Evolutionary conservation across 2,797 vertebrate genomes (phyloP), one percentile per base, ranked within the genome.

Genomic region (Peromyscus attwateri): DNA sequence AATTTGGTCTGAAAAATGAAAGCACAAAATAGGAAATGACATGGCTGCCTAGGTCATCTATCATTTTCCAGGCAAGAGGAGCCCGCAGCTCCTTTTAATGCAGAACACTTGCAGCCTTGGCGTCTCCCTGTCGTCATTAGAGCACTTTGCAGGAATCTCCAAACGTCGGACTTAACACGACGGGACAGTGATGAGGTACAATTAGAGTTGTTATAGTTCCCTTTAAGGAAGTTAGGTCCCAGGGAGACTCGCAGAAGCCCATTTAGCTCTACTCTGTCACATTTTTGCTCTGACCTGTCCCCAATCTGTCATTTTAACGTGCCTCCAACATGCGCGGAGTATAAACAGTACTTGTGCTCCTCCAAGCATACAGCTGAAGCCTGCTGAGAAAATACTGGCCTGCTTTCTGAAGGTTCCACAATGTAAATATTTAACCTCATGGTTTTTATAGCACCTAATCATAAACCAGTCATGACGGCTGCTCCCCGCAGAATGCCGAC

Each of bases 1-100:
- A 98, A 99, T 99, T 98, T 99, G 99, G 98, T 99, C 99, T 99
- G 99, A 98, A 99, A 99, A 98, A 99, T 95, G 98, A 98, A 99
- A 99, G 98, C 89, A 99, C 97, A 98, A 97, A 98, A 98, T 92
- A 98, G 97, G 98, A 98, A 98, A 98, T 25, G 96, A 98, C 97
- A 98, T 57, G 97, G 96, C 97, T 95, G 97, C 97, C 98, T 98
- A 95, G 98, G 96, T 96, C 98, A 98, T 98, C 98, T 96, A 97
- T 98, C 97, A 98, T 92, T 96, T 96, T 92, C 94, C 94, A 93
- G 96, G 97, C 95, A 95, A 97, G 94, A 68, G 89, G 98, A 97
- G 97, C 96, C 94, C 92, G 34, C 60, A 64, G 91, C 93, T 95
- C 95, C 95, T 96, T 97, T 84, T 92, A 87, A 96, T 52, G 92